Base-by-base conservation (phyloP, 2,888 invertebrate genomes). In the Drosophila monieri region DNA sequence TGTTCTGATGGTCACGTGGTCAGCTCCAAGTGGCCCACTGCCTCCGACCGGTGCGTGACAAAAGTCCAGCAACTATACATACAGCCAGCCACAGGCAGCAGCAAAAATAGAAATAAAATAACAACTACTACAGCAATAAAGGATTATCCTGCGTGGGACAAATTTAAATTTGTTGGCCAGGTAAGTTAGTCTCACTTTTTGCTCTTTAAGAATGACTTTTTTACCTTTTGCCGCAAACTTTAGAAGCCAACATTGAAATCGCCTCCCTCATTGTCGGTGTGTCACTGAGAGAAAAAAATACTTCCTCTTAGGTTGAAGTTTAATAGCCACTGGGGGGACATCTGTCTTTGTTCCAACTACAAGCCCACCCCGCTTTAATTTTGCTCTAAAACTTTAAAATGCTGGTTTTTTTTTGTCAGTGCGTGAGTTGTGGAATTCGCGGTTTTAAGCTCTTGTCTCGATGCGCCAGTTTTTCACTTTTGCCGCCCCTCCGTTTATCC, bases 31-130 rank as follows among this genome's bases (percentile, higher is more conserved):
- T 80, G 78, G 73, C 72, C 70, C 30, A 61, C 60, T 53, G 64
- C 64, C 67, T 80, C 68, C 67, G 76, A 68, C 80, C 77, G 69
- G 85, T 87, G 88, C 81, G 86, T 88, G 86, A 85, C 84, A 85
- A 65, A 80, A 61, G 62, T 61, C 62, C 61, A 65, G 55, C 53
- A 56, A 30, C 51, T 58, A 44, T 27, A 37, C 21, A 18, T 55
- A 15, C 49, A 57, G 44, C 62, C 15, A 18, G 60, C 43, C 56
- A 55, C 21, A 51, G 44, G 12, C 52, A 58, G 27, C 14, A 59
- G 23, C 46, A 59, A 48, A 49, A 65, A 21, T 32, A 35, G 21
- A 32, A 57, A 21, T 35, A 30, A 59, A 62, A 47, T 46, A 67
- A 35, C 43, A 66, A 59, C 53, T 56, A 41, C 48, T 55, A 49